phyloP scores from a whole-genome alignment of 2,113 vertebrate genomes.

The Plotosus lineatus region DNA sequence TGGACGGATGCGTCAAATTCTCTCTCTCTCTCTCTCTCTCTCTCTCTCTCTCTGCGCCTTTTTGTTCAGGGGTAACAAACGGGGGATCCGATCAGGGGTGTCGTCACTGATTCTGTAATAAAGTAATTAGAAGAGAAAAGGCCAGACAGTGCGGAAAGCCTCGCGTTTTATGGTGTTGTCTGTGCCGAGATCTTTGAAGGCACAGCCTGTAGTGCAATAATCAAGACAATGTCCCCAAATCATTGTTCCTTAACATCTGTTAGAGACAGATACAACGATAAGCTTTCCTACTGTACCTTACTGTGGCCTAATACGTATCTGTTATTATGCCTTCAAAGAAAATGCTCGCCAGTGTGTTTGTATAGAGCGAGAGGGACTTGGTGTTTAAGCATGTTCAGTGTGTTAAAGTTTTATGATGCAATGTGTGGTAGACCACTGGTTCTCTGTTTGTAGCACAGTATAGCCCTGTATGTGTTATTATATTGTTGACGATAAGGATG shows the following conservation, averaged over 20 bases:
- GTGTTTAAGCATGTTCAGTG: constrained; percentile 35
- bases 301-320: neutral
- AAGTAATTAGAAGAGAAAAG: constrained; percentile 90
- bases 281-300: neutral
- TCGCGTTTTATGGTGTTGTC: constrained; percentile 82
- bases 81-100: constrained; percentile 82
- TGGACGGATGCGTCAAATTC: neutral
- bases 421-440: constrained; percentile 25
- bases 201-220: constrained; percentile 44
- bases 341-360: constrained; percentile 15
- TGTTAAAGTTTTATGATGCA: constrained; percentile 39
- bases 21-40: neutral
- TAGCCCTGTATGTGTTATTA: constrained; percentile 20
- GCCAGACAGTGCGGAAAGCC: constrained; percentile 87
- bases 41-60: neutral
- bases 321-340: neutral
- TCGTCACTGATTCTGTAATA: constrained; percentile 89
- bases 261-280: constrained; percentile 13
- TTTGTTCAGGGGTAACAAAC: constrained; percentile 72
- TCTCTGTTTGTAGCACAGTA: constrained; percentile 14
- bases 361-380: neutral
- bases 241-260: constrained; percentile 27
- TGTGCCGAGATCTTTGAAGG: constrained; percentile 84
- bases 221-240: constrained; percentile 1
- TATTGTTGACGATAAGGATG: constrained; percentile 41